Conservation (phyloP, 1,140 invertebrate genomes). For the Drosophila nebulosa region DNA sequence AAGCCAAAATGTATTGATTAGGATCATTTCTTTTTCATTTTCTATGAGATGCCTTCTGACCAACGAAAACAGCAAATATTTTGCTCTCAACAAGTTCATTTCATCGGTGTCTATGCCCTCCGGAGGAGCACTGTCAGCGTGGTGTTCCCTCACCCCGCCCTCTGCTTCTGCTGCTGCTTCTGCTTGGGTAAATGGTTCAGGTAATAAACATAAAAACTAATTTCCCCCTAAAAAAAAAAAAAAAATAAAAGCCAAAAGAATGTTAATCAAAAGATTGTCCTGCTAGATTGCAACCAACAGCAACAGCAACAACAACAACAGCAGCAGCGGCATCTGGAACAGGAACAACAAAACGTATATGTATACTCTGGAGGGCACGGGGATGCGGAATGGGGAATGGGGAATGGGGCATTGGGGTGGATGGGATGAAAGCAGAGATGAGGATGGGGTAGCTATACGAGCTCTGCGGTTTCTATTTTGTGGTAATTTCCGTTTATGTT, state of each 20-base stretch:
- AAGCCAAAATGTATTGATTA: slow-evolving; percentile 60
- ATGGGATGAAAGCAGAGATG: not conserved
- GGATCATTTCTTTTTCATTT: slow-evolving; percentile 53
- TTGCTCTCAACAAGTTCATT: slow-evolving; percentile 65
- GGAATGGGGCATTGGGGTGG: not conserved
- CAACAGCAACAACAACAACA: slow-evolving; percentile 41
- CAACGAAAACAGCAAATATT: slow-evolving; percentile 12
- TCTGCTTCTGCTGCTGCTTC: not conserved
- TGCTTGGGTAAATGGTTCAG: slow-evolving; percentile 63
- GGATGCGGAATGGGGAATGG: not conserved
- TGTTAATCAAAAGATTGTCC: slow-evolving; percentile 80
- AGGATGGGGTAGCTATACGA: slow-evolving; percentile 22
- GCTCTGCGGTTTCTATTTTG: slow-evolving; percentile 75
- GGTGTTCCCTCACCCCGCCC: not conserved
- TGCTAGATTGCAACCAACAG: slow-evolving; percentile 65
- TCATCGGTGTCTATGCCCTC: slow-evolving; percentile 13
- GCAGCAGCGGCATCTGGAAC: slow-evolving; percentile 11
- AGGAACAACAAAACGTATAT: slow-evolving; percentile 10
- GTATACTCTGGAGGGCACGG: slow-evolving; percentile 6
- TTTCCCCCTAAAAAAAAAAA: slow-evolving; percentile 70
- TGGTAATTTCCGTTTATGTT: slow-evolving; percentile 79
- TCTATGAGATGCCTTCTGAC: slow-evolving; percentile 16
- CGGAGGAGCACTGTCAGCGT: slow-evolving; percentile 45
- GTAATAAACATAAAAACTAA: slow-evolving; percentile 80
- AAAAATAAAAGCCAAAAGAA: slow-evolving; percentile 52